Evolutionary conservation across 2,888 invertebrate genomes (phyloP).

Genomic region (Athrips mouffetella): DNA sequence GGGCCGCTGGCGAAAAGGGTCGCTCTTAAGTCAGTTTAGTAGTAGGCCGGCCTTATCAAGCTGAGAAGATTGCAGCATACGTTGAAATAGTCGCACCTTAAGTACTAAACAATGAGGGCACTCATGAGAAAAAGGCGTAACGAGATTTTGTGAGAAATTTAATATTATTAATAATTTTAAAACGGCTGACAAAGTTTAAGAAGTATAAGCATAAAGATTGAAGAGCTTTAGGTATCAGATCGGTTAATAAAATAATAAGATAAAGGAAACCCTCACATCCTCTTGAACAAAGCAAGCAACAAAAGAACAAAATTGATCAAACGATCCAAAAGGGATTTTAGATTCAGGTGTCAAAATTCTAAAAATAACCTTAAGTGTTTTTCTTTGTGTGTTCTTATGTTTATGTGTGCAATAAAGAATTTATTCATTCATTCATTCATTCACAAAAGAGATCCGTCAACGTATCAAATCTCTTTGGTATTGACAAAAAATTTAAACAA

Average conservation of each 20-base stretch:
- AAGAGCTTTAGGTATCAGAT: background rate
- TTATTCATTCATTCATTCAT: no score
- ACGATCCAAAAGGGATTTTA: slow-evolving; percentile 51
- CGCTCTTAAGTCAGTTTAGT: slow-evolving; percentile 1
- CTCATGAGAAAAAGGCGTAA: slow-evolving; percentile 41
- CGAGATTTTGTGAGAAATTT: slow-evolving; percentile 6
- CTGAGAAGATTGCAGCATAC: slow-evolving; percentile 49
- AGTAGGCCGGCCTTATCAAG: slow-evolving; percentile 43
- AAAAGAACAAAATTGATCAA: slow-evolving; percentile 61
- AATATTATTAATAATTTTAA: background rate
- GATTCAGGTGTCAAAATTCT: slow-evolving; percentile 70
- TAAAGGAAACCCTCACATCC: slow-evolving; percentile 42
- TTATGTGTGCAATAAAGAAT: no score
- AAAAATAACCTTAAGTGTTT: no score
- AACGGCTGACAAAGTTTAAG: background rate
- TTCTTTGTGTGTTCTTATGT: no score
- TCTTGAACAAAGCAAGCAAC: slow-evolving; percentile 38
- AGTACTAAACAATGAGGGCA: slow-evolving; percentile 27
- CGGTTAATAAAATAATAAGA: slow-evolving; percentile 20
- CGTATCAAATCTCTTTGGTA: slow-evolving; percentile 63
- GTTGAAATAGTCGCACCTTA: slow-evolving; percentile 20
- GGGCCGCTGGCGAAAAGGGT: background rate
- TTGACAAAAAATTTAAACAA: slow-evolving; percentile 34
- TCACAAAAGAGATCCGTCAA: slow-evolving; percentile 60
- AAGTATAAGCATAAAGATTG: background rate